A percentile compares a stretch with the other conserved stretches of the same genome.
phyloP scores from a whole-genome alignment of 2,888 invertebrate genomes.

The Plagodis dolabraria region DNA sequence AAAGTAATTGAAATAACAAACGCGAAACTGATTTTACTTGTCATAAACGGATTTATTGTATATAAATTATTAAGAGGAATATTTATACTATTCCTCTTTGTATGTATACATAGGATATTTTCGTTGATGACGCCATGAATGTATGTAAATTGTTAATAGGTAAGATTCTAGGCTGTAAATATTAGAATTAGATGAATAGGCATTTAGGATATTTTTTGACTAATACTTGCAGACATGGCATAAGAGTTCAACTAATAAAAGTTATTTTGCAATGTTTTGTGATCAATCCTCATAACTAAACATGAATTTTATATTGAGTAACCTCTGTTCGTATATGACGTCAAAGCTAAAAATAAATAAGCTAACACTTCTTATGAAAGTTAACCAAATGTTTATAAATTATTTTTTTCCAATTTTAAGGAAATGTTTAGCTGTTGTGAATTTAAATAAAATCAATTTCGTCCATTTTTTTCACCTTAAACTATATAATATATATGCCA shows the following conservation, averaged over 20 bases:
- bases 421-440: no score
- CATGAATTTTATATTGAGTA: constrained; percentile 1
- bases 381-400: no score
- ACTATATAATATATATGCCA: constrained; percentile 7
- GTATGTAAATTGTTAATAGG: no score
- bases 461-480: constrained; percentile 1
- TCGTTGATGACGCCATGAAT: no score
- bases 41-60: no score
- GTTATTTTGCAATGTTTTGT: background rate
- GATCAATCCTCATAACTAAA: background rate
- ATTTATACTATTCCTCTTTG: background rate
- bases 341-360: constrained; percentile 7
- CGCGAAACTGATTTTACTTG: background rate
- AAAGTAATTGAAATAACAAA: constrained; percentile 15
- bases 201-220: no score
- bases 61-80: no score
- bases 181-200: no score
- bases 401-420: background rate
- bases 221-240: background rate
- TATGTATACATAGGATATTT: no score
- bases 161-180: no score
- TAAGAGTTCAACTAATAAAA: background rate
- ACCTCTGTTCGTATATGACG: constrained; percentile 12
- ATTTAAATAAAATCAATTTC: background rate
- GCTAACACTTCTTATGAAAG: no score